phyloP scores from a whole-genome alignment of 2,113 vertebrate genomes.

The Salvelinus sp. region DNA sequence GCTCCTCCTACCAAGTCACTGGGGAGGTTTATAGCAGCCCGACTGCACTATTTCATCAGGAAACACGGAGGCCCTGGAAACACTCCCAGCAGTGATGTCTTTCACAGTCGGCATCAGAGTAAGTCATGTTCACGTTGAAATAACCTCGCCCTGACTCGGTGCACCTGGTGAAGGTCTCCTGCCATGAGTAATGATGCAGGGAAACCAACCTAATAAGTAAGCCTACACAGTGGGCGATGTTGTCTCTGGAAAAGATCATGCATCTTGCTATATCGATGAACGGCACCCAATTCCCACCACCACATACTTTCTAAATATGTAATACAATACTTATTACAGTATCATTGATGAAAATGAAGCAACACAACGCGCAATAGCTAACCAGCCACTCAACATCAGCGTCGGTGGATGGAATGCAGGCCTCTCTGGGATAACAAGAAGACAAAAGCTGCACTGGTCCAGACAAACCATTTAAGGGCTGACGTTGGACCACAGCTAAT shows the following conservation, averaged over 20 bases:
- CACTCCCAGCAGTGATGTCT: neutral
- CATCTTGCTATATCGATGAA: no score
- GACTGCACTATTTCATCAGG: neutral
- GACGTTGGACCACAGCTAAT: constrained; percentile 14
- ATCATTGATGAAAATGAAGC: neutral
- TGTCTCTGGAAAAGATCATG: no score
- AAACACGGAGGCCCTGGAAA: neutral
- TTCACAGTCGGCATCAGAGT: neutral
- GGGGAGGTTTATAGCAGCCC: neutral
- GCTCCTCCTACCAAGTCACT: neutral
- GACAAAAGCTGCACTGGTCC: neutral
- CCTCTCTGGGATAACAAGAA: neutral
- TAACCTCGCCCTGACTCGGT: neutral
- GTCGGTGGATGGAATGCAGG: no score
- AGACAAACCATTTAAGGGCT: neutral
- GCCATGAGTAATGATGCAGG: no score
- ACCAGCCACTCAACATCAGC: neutral
- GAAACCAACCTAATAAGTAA: no score
- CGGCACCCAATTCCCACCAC: no score
- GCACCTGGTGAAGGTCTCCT: no score
- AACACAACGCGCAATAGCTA: neutral
- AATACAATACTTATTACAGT: no score
- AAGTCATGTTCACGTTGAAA: neutral
- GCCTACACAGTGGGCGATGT: no score
- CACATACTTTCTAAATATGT: no score